phyloP scores from a whole-genome alignment of 2,797 vertebrate species.

The Hoplostethus atlanticus region DNA sequence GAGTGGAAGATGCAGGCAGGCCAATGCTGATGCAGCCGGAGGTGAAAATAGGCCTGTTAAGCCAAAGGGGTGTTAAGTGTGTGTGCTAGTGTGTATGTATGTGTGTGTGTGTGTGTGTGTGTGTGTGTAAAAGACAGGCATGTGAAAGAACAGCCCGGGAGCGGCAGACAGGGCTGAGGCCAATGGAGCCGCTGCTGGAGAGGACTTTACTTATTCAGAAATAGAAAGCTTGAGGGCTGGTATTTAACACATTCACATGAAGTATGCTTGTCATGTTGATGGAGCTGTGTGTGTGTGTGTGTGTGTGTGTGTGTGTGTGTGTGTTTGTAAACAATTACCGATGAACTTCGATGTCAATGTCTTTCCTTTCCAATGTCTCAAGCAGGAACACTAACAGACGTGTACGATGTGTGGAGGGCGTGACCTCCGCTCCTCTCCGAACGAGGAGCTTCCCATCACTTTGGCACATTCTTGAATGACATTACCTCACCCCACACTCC shows the following conservation, averaged over 20 bases:
- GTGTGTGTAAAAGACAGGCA: too few species aligned
- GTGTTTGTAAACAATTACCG: not conserved
- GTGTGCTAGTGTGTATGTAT: slow-evolving; percentile 27
- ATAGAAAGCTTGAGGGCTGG: slow-evolving; percentile 38
- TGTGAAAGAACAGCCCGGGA: slow-evolving; percentile 34
- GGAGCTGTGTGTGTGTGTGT: slow-evolving; percentile 1
- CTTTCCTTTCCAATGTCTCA: not conserved
- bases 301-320: slow-evolving; percentile 8
- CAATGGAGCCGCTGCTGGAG: slow-evolving; percentile 53
- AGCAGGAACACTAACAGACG: not conserved
- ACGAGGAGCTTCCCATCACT: not conserved
- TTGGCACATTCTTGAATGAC: slow-evolving; percentile 17
- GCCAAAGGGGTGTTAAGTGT: slow-evolving; percentile 57
- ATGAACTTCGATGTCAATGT: not conserved
- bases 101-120: slow-evolving; percentile 6
- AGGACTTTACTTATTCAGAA: slow-evolving; percentile 72
- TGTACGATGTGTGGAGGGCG: slow-evolving; percentile 7
- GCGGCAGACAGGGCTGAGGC: slow-evolving; percentile 46
- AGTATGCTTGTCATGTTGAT: slow-evolving; percentile 9
- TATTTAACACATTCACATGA: slow-evolving; percentile 39
- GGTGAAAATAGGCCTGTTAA: slow-evolving; percentile 63
- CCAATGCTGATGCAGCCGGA: slow-evolving; percentile 57
- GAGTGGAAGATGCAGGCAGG: slow-evolving; percentile 60
- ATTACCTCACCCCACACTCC: slow-evolving; percentile 7
- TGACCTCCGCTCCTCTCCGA: not conserved